Evolutionary conservation across 2,888 invertebrate species (phyloP), one percentile per base, ranked within the genome.

Genomic region (Athalia circularis): DNA sequence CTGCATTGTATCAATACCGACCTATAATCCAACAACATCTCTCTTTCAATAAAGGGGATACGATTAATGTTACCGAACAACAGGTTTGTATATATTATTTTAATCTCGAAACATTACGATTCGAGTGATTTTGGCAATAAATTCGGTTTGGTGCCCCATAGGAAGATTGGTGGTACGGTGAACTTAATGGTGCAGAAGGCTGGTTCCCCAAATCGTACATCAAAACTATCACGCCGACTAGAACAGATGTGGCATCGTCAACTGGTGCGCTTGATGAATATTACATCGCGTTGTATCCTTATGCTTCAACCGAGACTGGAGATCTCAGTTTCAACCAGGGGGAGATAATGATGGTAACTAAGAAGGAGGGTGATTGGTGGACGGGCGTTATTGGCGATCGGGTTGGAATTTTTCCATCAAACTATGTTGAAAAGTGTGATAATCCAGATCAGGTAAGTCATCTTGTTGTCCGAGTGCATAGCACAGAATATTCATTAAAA

Each of bases 321-420:
- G 99, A 99, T 92, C 92, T 99, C 80, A 94, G 93, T 79, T 99
- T 99, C 91, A 95, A 95, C 83, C 92, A 92, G 81, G 94, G 98
- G 0, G 99, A 99, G 90, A 92, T 95, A 84, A 95, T 99, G 79
- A 93, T 94, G 84, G 98, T 99, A 1, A 93, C 94, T 59, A 95
- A 97, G 81, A 94, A 96, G 81, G 98, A 99, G 80, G 99, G 98
- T 0, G 99, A 99, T 88, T 99, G 99, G 99, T 99, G 99, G 99
- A 98, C 98, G 4, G 99, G 99, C 48, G 94, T 94, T 82, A 93
- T 97, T 83, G 96, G 95, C 61, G 92, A 94, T 85, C 93, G 95
- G 81, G 94, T 93, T 8, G 99, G 99, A 77, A 98, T 99, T 83
- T 99, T 99, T 91, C 99, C 99, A 0, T 98, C 97, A 2, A 99